Conservation (phyloP, 2,113 vertebrate genomes). For the Eudyptes chrysolophus region DNA sequence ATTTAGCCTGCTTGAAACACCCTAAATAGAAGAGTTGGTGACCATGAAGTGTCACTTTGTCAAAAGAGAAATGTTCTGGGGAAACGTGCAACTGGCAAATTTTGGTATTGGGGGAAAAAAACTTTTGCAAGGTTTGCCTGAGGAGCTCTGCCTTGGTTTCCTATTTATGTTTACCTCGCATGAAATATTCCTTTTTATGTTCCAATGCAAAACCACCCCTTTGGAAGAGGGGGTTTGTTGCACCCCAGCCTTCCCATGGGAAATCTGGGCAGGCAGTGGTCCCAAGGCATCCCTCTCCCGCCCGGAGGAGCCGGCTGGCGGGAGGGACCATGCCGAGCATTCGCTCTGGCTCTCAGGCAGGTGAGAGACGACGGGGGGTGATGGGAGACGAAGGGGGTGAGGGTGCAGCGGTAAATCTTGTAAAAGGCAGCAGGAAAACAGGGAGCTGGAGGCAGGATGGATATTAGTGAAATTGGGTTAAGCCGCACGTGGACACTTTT, state of each 20-base stretch:
- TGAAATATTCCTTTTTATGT: not conserved
- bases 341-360: rapidly evolving
- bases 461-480: conserved; percentile 29
- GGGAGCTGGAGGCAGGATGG: not conserved
- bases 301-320: not conserved
- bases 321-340: rapidly evolving
- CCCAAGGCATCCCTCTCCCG: not conserved
- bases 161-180: not conserved
- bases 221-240: not conserved
- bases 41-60: not conserved
- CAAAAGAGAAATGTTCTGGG: not conserved
- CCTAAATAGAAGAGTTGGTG: not conserved
- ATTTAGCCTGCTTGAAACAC: not conserved
- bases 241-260: not conserved
- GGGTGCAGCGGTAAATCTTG: not conserved
- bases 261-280: not conserved
- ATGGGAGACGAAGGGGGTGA: not conserved
- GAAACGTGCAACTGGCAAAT: not conserved
- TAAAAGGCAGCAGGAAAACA: not conserved
- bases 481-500: not conserved
- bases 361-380: not conserved
- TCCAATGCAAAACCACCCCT: not conserved
- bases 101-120: not conserved
- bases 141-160: not conserved
- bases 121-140: not conserved